phyloP scores from a whole-genome alignment of 2,888 invertebrate genomes.

The Calliphora vomitoria region DNA sequence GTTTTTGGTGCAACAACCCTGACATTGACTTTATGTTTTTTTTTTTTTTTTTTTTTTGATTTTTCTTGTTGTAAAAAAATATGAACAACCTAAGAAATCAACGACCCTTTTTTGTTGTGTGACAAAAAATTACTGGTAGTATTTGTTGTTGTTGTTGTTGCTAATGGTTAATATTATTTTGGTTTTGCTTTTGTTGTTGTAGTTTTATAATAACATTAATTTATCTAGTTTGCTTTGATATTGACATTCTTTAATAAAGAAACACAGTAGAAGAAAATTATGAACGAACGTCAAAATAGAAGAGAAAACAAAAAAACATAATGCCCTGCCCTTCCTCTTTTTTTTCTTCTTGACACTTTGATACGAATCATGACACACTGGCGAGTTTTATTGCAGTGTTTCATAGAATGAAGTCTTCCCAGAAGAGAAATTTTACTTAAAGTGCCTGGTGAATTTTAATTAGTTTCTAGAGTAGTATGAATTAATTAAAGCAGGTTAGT shows the following conservation, averaged over 20 bases:
- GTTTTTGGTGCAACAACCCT: constrained; percentile 41
- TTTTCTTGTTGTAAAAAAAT: constrained; percentile 8
- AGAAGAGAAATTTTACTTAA: background rate
- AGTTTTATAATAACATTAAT: constrained; percentile 56
- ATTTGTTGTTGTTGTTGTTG: constrained; percentile 37
- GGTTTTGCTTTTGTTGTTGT: constrained; percentile 29
- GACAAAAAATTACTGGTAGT: constrained; percentile 46
- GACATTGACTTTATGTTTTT: constrained; percentile 59
- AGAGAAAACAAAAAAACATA: constrained; percentile 21
- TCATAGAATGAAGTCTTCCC: constrained; percentile 28
- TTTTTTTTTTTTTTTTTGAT: constrained; percentile 17
- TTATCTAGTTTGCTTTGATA: constrained; percentile 41
- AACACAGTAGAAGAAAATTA: background rate
- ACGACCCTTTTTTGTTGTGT: constrained; percentile 57
- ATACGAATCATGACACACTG: background rate
- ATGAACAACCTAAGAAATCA: constrained; percentile 46
- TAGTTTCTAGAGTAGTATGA: background rate
- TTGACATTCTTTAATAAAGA: constrained; percentile 44
- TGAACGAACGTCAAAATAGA: constrained; percentile 18
- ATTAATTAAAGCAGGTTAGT: background rate
- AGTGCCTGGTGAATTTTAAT: background rate
- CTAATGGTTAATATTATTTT: constrained; percentile 46
- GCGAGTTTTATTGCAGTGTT: constrained; percentile 15
- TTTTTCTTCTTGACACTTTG: constrained; percentile 8
- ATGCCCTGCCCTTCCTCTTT: background rate